Evolutionary conservation across 2,113 vertebrate genomes (phyloP), one percentile per base, ranked within the genome.

Genomic region (Gorsachius goisagi): DNA sequence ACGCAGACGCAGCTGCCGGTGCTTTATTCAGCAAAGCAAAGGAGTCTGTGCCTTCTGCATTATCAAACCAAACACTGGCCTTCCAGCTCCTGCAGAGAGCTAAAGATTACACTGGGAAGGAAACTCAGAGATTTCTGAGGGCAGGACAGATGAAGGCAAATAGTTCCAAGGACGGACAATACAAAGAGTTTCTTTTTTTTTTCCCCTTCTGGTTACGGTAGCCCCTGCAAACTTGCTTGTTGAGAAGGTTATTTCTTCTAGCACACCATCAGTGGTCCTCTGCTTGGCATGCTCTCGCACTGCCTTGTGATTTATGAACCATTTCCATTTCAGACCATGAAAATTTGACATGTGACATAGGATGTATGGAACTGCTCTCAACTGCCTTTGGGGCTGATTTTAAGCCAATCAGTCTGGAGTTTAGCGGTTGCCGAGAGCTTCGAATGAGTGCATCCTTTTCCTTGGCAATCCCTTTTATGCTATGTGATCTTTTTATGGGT

Each of bases 231-330:
- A 71, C 44, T 75, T 80, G 35, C 93, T 66, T 52, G 59, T 90
- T 91, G 84, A 86, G 73, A 93, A 47, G 27, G 32, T 90, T 85
- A 55, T 80, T 96, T 96, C 28, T 94, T 66, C 59, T 77, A 55
- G 59, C 20, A 55, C 1, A 14, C 59, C 63, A 23, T 80, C 80
- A 88, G 84, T 17, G 21, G 22, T 74, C 58, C 45, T 73, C 67
- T 91, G n/a, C 64, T 63, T 78, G 82, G 35, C 3, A 4, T 81
- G 55, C 21, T 78, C 44, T 71, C 77, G 59, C 71, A 52, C 33
- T 85, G 69, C 35, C 35, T 88, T 50, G n/a, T 5, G 2, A 78
- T 93, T 95, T 95, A 85, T 59, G 79, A 84, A 22, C 59, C 37
- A 17, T 64, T 88, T 82, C 74, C 14, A 73, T 81, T 88, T 73